A percentile compares a stretch with the other conserved stretches of the same genome.
These are phyloP conservation scores for Polyergus mexicanus DNA, from an alignment of 1,140 invertebrate species.

Conservation along the genomic window DNA sequence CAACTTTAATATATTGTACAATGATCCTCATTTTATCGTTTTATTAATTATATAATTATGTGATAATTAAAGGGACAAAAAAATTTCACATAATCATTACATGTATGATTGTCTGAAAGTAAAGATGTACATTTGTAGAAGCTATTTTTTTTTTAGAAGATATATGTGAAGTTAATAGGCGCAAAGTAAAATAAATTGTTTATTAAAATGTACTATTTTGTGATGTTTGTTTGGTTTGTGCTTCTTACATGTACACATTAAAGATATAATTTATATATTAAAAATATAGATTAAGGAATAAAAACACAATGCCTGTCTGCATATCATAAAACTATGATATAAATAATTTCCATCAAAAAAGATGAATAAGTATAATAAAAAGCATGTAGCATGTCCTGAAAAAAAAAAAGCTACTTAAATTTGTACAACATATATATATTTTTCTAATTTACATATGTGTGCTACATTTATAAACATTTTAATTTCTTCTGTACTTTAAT, in stretches of 20 bases:
- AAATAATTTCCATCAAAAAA: no score
- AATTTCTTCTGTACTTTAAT: conserved; percentile 30
- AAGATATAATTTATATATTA: no score
- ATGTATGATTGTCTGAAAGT: background rate
- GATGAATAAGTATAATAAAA: conserved; percentile 21
- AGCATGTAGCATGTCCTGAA: conserved; percentile 44
- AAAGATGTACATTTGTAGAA: background rate
- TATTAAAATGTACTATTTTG: no score
- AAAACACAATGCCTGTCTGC: no score
- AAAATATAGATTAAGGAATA: no score
- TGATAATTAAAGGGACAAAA: background rate
- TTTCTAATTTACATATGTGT: background rate
- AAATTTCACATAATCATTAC: background rate
- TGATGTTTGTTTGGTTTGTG: no score
- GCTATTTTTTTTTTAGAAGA: no score
- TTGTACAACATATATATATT: background rate
- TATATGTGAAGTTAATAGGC: conserved; percentile 13
- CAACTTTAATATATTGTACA: conserved; percentile 19
- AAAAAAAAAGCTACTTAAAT: background rate
- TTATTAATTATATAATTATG: conserved; percentile 24
- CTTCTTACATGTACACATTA: no score
- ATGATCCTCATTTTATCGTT: background rate
- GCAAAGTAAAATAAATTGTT: background rate
- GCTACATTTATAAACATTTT: conserved; percentile 32
- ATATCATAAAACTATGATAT: no score